A percentile compares a stretch with the other conserved stretches of the same genome.
These are phyloP conservation scores for Leptinotarsa rubiginosa DNA, from an alignment of 2,888 invertebrate genomes.

Conservation along the genomic window DNA sequence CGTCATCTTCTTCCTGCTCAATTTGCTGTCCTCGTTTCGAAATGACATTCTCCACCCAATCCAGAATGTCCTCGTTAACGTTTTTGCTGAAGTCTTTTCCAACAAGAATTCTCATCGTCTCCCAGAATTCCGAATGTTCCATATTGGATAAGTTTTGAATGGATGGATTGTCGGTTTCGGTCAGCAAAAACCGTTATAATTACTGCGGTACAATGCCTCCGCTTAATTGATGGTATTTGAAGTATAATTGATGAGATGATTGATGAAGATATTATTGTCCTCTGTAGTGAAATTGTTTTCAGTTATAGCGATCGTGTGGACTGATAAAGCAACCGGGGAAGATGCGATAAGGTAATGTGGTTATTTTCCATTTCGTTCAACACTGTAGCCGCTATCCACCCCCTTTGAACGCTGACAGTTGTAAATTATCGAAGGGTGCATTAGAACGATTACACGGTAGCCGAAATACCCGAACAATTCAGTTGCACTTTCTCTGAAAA, in stretches of 20 bases:
- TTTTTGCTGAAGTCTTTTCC: slow-evolving; percentile 69
- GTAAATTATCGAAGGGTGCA: slow-evolving; percentile 24
- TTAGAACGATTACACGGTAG: slow-evolving; percentile 22
- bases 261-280: not conserved
- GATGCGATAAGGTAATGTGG: slow-evolving; percentile 22
- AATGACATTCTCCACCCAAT: slow-evolving; percentile 59
- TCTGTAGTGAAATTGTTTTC: not conserved
- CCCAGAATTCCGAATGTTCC: slow-evolving; percentile 67
- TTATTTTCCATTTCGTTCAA: slow-evolving; percentile 32
- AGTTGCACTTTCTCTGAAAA: not conserved
- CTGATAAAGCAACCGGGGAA: slow-evolving; percentile 4
- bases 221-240: not conserved
- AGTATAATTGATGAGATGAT: not conserved
- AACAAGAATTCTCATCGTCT: slow-evolving; percentile 73
- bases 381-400: slow-evolving; percentile 23
- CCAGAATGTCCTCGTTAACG: slow-evolving; percentile 62
- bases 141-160: slow-evolving; percentile 12
- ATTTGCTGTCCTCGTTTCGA: slow-evolving; percentile 36
- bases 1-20: slow-evolving; percentile 36
- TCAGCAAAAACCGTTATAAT: not conserved
- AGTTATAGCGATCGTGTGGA: not conserved
- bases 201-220: not conserved
- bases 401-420: slow-evolving; percentile 20
- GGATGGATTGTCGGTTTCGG: not conserved
- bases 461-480: not conserved